phyloP scores from a whole-genome alignment of 2,888 invertebrate species.

The Aleiodes testaceus region DNA sequence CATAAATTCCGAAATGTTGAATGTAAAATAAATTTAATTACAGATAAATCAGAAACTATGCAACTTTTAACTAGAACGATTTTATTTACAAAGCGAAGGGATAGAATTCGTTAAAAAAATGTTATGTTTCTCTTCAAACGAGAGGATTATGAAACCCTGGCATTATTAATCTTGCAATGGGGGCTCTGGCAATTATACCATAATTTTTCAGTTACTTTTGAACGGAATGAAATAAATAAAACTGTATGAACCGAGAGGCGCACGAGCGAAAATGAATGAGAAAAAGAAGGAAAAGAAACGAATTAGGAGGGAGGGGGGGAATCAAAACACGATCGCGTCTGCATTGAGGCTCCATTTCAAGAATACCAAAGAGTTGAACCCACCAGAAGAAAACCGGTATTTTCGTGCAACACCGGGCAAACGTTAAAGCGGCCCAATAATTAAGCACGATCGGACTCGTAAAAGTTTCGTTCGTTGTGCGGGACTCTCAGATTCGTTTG shows the following conservation, averaged over 20 bases:
- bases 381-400: slow-evolving; percentile 40
- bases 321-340: slow-evolving; percentile 30
- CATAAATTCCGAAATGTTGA: too few relatives aligned
- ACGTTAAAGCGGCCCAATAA: slow-evolving; percentile 67
- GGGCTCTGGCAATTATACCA: not conserved
- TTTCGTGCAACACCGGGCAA: slow-evolving; percentile 50
- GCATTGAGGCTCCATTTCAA: slow-evolving; percentile 30
- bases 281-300: not conserved
- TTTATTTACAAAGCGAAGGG: too few relatives aligned
- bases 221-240: slow-evolving; percentile 20
- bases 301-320: not conserved
- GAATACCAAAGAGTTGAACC: slow-evolving; percentile 28
- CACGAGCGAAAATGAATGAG: slow-evolving; percentile 22
- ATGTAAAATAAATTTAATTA: too few relatives aligned
- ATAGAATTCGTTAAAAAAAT: too few relatives aligned
- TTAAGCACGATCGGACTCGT: slow-evolving; percentile 68
- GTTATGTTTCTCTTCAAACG: too few relatives aligned
- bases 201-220: slow-evolving; percentile 3
- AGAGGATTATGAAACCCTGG: too few relatives aligned
- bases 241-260: slow-evolving; percentile 1
- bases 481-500: slow-evolving; percentile 26
- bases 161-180: too few relatives aligned
- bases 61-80: too few relatives aligned
- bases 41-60: too few relatives aligned
- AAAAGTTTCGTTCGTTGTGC: slow-evolving; percentile 57